phyloP scores from a whole-genome alignment of 2,888 invertebrate species.

The Caenorhabditis sp. region DNA sequence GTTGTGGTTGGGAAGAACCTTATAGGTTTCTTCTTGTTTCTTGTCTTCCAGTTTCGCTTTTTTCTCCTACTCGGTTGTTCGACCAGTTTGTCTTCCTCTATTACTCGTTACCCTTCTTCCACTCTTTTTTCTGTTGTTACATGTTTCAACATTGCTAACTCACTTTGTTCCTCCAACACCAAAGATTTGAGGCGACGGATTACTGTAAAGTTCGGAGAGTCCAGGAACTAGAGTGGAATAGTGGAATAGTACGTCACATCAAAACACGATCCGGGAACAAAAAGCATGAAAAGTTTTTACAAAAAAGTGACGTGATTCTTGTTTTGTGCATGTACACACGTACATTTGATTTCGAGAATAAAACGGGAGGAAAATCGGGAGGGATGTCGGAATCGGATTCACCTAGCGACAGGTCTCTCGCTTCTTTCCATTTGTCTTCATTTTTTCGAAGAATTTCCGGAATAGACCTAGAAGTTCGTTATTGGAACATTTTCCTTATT shows the following conservation, averaged over 20 bases:
- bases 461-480: too few species aligned
- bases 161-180: slow-evolving; percentile 32
- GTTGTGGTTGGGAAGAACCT: slow-evolving; percentile 53
- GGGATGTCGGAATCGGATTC: slow-evolving; percentile 7
- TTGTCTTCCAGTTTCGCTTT: background rate
- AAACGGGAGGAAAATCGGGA: slow-evolving; percentile 23
- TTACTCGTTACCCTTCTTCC: slow-evolving; percentile 42
- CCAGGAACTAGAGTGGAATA: background rate
- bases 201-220: slow-evolving; percentile 11
- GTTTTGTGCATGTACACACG: slow-evolving; percentile 1
- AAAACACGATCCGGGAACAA: background rate
- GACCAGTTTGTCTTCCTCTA: slow-evolving; percentile 49
- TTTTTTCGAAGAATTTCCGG: background rate
- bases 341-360: background rate
- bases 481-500: too few species aligned
- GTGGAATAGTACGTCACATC: background rate
- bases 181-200: slow-evolving; percentile 38
- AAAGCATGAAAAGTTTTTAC: slow-evolving; percentile 12
- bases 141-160: slow-evolving; percentile 49
- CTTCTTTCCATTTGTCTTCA: background rate
- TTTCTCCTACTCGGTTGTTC: slow-evolving; percentile 18
- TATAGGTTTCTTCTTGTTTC: slow-evolving; percentile 52
- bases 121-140: slow-evolving; percentile 29
- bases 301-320: slow-evolving; percentile 23
- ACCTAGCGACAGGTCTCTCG: slow-evolving; percentile 34